These are phyloP conservation scores for Diaprepes abbreviatus DNA, from an alignment of 2,888 invertebrate genomes.

Conservation along the genomic window DNA sequence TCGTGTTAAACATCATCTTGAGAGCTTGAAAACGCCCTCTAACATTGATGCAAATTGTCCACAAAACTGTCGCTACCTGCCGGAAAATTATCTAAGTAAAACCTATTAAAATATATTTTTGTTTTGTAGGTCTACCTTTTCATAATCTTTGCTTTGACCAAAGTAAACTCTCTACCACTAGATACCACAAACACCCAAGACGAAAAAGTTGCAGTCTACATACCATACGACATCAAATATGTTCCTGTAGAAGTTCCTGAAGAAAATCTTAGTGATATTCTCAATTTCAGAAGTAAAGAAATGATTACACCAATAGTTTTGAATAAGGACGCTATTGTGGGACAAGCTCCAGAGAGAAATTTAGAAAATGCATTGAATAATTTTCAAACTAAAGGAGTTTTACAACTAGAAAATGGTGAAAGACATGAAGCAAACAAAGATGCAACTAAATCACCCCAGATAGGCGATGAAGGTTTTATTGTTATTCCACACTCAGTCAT, in stretches of 20 bases:
- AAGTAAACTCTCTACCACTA: not conserved
- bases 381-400: not conserved
- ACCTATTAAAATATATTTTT: not conserved
- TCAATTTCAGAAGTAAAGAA: not conserved
- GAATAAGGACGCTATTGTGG: not conserved
- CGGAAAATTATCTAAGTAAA: too few relatives aligned
- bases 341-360: not conserved
- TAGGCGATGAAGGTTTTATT: not conserved
- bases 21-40: too few relatives aligned
- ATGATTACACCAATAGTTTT: not conserved
- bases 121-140: not conserved
- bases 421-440: not conserved
- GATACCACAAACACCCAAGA: not conserved
- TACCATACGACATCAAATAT: constrained; percentile 19
- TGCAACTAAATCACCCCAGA: not conserved
- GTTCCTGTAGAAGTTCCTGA: constrained; percentile 16
- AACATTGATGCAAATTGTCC: too few relatives aligned
- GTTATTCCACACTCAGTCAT: not conserved
- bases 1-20: too few relatives aligned
- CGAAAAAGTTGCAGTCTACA: constrained; percentile 13
- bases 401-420: not conserved
- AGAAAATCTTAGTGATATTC: not conserved
- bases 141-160: not conserved
- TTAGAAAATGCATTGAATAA: too few relatives aligned
- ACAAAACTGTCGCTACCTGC: too few relatives aligned